Conservation (phyloP, 2,113 vertebrate species). For the Campylomormyrus numenius region DNA sequence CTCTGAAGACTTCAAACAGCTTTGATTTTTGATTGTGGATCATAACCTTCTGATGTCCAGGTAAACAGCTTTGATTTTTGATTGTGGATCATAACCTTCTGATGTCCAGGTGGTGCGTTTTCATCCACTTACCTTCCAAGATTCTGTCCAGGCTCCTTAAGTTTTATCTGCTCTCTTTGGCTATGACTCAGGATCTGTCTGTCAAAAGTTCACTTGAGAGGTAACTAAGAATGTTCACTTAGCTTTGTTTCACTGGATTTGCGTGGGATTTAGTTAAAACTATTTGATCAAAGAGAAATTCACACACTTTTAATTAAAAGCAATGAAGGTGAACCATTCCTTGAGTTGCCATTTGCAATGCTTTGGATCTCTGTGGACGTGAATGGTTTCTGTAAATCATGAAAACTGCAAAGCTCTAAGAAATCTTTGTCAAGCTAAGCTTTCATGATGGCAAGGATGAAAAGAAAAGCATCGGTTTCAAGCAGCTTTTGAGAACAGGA, state of each 20-base stretch:
- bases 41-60: background rate
- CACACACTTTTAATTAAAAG: background rate
- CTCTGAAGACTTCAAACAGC: background rate
- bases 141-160: background rate
- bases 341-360: background rate
- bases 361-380: background rate
- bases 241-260: conserved; percentile 13
- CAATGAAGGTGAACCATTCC: background rate
- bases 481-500: background rate
- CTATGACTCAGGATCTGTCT: background rate
- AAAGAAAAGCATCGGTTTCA: background rate
- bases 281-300: conserved; percentile 1
- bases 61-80: background rate
- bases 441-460: background rate
- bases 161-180: background rate
- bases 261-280: background rate
- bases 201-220: background rate
- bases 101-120: background rate
- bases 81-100: background rate
- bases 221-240: background rate
- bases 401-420: background rate
- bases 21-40: background rate
- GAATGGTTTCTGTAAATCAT: background rate
- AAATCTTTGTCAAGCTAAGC: background rate
- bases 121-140: background rate